Evolutionary conservation across 2,797 vertebrate genomes (phyloP).

Genomic region (Perdix hodgsoniae): DNA sequence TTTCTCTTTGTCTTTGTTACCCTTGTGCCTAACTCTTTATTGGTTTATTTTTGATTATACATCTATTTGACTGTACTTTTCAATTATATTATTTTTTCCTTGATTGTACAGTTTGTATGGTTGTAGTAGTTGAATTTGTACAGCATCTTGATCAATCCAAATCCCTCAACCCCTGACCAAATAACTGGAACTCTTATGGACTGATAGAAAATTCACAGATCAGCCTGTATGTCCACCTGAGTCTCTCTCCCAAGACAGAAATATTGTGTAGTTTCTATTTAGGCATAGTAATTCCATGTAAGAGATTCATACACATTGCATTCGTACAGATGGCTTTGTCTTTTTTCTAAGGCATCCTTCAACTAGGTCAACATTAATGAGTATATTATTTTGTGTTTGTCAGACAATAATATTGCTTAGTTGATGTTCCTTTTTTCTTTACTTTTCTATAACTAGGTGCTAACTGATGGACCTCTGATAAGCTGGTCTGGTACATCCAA

Average conservation of each 20-base stretch:
- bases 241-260: not conserved
- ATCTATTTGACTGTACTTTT: no score
- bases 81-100: no score
- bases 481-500: constrained; percentile 44
- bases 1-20: no score
- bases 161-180: not conserved
- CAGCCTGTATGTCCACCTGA: not conserved
- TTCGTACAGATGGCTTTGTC: not conserved
- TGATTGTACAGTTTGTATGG: no score
- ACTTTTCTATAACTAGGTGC: constrained; percentile 62
- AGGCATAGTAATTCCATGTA: not conserved
- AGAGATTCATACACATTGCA: not conserved
- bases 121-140: not conserved
- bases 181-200: not conserved
- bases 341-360: not conserved
- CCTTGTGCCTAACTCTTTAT: no score
- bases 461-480: constrained; percentile 62
- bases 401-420: not conserved
- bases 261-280: not conserved
- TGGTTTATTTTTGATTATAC: no score
- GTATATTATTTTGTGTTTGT: not conserved
- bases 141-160: not conserved
- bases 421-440: not conserved
- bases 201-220: not conserved
- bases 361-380: not conserved